phyloP scores from a whole-genome alignment of 2,113 vertebrate genomes.

The Chionomys nivalis region DNA sequence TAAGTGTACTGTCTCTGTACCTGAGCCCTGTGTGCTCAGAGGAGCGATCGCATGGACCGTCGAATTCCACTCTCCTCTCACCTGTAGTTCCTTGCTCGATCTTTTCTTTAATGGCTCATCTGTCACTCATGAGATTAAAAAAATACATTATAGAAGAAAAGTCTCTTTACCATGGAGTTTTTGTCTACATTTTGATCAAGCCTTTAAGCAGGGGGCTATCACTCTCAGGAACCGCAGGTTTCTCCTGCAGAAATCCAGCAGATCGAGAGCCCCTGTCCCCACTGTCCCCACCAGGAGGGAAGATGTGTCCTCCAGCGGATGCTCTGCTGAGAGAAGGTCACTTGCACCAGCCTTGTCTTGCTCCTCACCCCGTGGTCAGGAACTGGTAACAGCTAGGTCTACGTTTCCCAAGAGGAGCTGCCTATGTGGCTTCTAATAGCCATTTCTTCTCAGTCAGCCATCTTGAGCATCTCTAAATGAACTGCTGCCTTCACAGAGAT shows the following conservation, averaged over 20 bases:
- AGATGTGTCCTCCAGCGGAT: neutral
- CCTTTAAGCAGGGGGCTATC: neutral
- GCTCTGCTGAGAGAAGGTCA: neutral
- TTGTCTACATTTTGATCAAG: neutral
- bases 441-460: neutral
- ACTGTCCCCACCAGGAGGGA: neutral
- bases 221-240: neutral
- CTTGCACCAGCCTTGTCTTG: neutral
- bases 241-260: neutral
- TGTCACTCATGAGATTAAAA: no score
- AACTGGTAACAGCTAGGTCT: neutral
- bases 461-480: conserved; percentile 6
- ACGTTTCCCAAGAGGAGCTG: neutral
- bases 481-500: conserved; percentile 16
- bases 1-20: neutral
- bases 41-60: neutral
- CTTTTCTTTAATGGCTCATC: neutral
- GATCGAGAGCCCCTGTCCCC: neutral
- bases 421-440: neutral
- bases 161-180: neutral
- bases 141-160: no score
- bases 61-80: neutral
- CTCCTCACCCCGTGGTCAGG: neutral
- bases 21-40: neutral
- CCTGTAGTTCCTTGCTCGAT: neutral